These are phyloP conservation scores for Pangasianodon gigas DNA, from an alignment of 2,113 vertebrate species.

Conservation along the genomic window DNA sequence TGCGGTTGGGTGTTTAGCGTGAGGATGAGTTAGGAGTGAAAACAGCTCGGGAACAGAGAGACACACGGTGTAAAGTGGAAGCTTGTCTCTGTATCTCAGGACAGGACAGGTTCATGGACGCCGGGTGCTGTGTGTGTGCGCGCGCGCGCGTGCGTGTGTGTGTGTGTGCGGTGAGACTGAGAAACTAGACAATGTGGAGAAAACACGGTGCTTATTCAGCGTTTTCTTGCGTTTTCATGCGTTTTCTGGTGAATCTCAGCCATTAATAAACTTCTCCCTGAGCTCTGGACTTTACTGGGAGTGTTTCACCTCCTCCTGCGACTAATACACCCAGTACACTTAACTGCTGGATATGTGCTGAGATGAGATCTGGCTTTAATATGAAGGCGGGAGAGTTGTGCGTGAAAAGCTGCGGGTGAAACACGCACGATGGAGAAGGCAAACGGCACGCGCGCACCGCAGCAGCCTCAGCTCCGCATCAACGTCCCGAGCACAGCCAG, in stretches of 20 bases:
- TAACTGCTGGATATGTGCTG: not conserved
- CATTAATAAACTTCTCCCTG: not conserved
- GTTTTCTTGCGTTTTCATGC: not conserved
- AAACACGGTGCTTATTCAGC: not conserved
- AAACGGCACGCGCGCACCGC: conserved; percentile 32
- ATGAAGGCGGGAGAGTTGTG: not conserved
- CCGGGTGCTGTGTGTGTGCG: not conserved
- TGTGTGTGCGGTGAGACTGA: not conserved
- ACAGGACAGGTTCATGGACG: conserved; percentile 21
- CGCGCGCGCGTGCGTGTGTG: not conserved
- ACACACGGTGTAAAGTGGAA: not conserved
- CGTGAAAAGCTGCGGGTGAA: conserved; percentile 3
- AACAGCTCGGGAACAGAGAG: not conserved
- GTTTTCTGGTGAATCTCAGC: not conserved
- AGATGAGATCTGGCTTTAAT: not conserved
- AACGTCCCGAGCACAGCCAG: conserved; percentile 35
- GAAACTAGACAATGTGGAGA: not conserved
- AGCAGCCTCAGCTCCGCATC: not conserved
- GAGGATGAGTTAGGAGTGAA: not conserved
- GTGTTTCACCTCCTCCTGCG: not conserved
- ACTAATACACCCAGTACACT: not conserved
- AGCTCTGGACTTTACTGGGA: not conserved
- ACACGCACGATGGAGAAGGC: conserved; percentile 35
- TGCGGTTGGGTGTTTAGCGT: not conserved
- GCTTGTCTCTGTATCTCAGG: too few relatives aligned